Base-by-base conservation (phyloP, 2,888 invertebrate genomes). In the Watsonalla binaria region DNA sequence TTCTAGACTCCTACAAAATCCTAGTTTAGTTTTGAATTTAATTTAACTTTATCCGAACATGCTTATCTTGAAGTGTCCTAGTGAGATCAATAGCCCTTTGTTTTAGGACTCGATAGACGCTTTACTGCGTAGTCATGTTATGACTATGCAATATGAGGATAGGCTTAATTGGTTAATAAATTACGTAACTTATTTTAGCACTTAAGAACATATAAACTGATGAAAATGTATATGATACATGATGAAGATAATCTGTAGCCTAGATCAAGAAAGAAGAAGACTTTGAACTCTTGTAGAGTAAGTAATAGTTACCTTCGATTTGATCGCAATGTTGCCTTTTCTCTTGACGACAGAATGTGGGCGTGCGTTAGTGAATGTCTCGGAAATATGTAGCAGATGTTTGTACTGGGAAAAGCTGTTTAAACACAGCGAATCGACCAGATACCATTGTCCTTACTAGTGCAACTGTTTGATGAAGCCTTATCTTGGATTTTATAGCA, bases 1-100 rank as follows among this genome's bases (percentile, higher is more conserved):
- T 59, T 48, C 57, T 60, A 65, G 67, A 61, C 66, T 46, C 54
- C 49, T 54, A 55, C 46, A 47, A 34, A 5, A 15, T 49, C 1
- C 37, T 15, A n/a, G 6, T 8, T 8, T 6, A 8, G 9, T 13
- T 7, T 49, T 14, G 7, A 37, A 47, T 60, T 59, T 56, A 62
- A 66, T 63, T 65, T 56, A 60, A 65, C 58, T 59, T 46, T 57
- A 49, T 56, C 49, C 55, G 57, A 51, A 58, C 52, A 59, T 35
- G 45, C 50, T 56, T 65, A 63, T 62, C 59, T 55, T 37, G 4
- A 24, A 24, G 24, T 24, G 24, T 4, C 24, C 2, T 24, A 24
- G 24, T 24, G 4, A 4, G 24, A 24, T 24, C 2, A 24, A 24
- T 24, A 24, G 24, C 24, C 24, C 57, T 51, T 33, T 53, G 42